These are phyloP conservation scores for Onychomys arenicola DNA, from an alignment of 2,797 vertebrate species.

Conservation along the genomic window DNA sequence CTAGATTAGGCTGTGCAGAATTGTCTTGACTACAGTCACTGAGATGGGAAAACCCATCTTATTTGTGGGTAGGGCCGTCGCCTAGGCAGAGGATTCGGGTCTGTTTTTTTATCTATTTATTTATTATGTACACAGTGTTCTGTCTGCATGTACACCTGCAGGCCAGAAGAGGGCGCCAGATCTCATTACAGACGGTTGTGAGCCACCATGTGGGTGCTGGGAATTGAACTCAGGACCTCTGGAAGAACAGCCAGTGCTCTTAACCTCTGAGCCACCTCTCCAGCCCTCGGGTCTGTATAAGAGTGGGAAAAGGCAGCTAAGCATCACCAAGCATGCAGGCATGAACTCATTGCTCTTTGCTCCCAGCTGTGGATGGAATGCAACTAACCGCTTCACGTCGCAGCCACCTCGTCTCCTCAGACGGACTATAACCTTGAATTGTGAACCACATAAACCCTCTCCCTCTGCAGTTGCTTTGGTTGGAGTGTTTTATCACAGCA, in stretches of 20 bases:
- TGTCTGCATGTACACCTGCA: too few species aligned
- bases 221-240: too few species aligned
- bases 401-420: not conserved
- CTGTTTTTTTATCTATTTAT: too few species aligned
- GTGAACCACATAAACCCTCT: not conserved
- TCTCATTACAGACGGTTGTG: too few species aligned
- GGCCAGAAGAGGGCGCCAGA: too few species aligned
- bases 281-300: fast-evolving
- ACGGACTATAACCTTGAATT: not conserved
- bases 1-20: not conserved
- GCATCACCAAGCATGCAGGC: not conserved
- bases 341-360: too few species aligned
- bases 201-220: too few species aligned
- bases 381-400: not conserved
- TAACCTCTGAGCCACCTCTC: too few species aligned
- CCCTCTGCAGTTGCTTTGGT: not conserved
- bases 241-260: too few species aligned
- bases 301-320: fast-evolving
- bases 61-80: not conserved
- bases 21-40: not conserved
- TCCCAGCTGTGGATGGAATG: too few species aligned
- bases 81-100: not conserved
- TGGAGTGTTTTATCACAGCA: not conserved
- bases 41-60: not conserved
- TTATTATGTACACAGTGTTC: too few species aligned